Percentiles rank a stretch among this genome's conserved stretches.
phyloP scores from a whole-genome alignment of 2,797 vertebrate genomes.

The Enteromius afrohamiltoni region DNA sequence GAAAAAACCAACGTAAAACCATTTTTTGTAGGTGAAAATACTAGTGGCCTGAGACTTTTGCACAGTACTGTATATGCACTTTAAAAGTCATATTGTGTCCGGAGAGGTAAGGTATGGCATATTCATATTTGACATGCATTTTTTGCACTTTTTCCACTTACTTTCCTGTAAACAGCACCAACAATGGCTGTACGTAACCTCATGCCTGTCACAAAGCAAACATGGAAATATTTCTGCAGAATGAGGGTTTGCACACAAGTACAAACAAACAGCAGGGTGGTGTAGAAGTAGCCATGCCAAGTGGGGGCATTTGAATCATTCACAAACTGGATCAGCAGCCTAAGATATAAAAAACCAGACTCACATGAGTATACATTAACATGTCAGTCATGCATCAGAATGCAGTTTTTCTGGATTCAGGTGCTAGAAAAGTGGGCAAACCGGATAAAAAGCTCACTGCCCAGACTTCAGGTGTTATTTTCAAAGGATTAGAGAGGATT shows the following conservation, averaged over 20 bases:
- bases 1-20: too few species aligned
- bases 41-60: too few species aligned
- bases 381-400: neutral
- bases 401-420: neutral
- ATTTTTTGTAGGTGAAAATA: too few species aligned
- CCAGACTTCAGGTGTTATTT: neutral
- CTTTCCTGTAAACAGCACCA: constrained; percentile 94
- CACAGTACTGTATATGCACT: neutral
- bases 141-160: constrained; percentile 63
- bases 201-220: constrained; percentile 97
- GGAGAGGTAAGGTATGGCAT: neutral
- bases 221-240: constrained; percentile 95
- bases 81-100: neutral
- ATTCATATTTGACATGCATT: constrained; percentile 5
- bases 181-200: constrained; percentile 90
- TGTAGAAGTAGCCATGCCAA: constrained; percentile 96
- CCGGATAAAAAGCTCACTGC: neutral
- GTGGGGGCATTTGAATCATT: constrained; percentile 81
- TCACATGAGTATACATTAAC: neutral
- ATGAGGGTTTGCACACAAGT: constrained; percentile 90
- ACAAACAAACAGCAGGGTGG: constrained; percentile 85
- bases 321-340: constrained; percentile 88
- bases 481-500: constrained; percentile 34
- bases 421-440: neutral
- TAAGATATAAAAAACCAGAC: constrained; percentile 59